Conservation (phyloP, 2,797 vertebrate genomes). For the Chloroceryle amazona region DNA sequence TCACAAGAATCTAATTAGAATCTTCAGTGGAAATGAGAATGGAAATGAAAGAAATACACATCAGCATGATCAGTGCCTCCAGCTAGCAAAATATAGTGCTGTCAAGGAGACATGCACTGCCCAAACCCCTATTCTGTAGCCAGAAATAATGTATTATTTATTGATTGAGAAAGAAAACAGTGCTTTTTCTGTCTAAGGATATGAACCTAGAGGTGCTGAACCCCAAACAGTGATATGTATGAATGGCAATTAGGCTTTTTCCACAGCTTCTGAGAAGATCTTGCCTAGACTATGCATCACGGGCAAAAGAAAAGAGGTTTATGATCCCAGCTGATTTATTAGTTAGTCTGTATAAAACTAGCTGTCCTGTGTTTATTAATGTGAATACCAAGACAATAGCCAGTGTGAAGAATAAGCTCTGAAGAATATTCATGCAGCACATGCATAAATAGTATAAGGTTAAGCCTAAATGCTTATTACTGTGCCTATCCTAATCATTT, state of each 20-base stretch:
- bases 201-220: neutral
- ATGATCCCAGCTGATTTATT: neutral
- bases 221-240: neutral
- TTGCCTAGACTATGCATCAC: neutral
- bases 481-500: neutral
- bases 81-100: neutral
- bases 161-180: neutral
- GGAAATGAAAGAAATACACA: conserved; percentile 23
- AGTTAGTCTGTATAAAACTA: neutral
- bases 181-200: neutral
- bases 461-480: neutral
- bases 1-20: neutral
- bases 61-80: neutral
- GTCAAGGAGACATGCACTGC: neutral
- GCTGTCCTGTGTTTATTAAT: neutral
- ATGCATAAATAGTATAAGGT: neutral
- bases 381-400: neutral
- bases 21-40: conserved; percentile 21
- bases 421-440: neutral
- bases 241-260: neutral
- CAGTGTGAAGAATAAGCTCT: neutral
- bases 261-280: neutral
- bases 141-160: neutral
- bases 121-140: accelerated
- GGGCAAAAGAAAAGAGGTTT: neutral